Base-by-base conservation (phyloP, 64 coral and sea anemone genomes). In the Orbicella faveolata region DNA sequence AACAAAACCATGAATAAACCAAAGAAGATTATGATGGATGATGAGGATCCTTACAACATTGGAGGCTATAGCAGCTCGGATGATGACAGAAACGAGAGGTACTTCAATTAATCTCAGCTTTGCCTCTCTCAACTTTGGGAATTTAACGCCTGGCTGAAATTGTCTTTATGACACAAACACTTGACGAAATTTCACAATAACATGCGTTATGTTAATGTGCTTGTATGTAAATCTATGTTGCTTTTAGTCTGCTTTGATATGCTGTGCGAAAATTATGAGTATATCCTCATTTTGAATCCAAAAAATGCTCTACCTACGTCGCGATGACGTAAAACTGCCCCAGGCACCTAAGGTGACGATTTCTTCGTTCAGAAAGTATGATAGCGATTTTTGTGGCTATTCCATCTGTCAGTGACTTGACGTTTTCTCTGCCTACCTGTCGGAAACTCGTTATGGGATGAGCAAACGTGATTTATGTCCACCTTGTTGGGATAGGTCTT, bases 51-150 rank as follows among this genome's bases (percentile, higher is more conserved):
- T 68, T 93, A 96, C 55, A 80, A 90, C 34, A 93, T 96, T 57
- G 91, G 91, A 68, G 91, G 90, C 37, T 88, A 87, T 19, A 93
- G 95, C 73, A 91, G 90, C 78, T 96, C 95, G 16, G 95, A 96
- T 35, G 95, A 96, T 53, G 95, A 88, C 34, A 20, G n/a, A 70
- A 85, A 70, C 65, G 82, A 85, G 82, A 85, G 82, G 82, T 85
- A 85, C 82, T 85, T 85, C 37, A 85, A 35, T 85, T 85, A 85
- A 85, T 85, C 82, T 41, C 64, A 85, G 64, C 62, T 85, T 85
- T 66, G 44, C 80, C 44, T 30, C 67, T 25, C 11, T 26, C 21
- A 23, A 70, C 67, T 70, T 70, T 26, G 55, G 1, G 55, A 59
- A 59, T 16, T 59, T 9, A 68, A 20, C 82, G 82, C 82, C 82